Evolutionary conservation across 2,113 vertebrate genomes (phyloP), one percentile per base, ranked within the genome.

Genomic region (Halichoeres trimaculatus): DNA sequence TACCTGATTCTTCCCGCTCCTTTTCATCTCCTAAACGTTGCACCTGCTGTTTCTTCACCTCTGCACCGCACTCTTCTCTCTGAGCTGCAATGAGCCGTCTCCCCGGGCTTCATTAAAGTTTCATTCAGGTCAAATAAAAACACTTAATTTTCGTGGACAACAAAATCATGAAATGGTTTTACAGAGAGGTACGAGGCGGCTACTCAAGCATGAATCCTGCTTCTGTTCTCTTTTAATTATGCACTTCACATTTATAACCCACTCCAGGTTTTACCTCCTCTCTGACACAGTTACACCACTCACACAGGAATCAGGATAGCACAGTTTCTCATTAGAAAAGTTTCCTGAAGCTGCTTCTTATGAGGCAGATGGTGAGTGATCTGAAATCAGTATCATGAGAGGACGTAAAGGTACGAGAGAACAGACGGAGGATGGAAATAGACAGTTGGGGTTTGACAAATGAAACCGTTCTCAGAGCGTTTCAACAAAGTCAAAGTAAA

Each of bases 401-500:
- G 22, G 22, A 69, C 1, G 8, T 19, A 34, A 19, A 69, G 51
- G 30, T 75, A 36, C n/a, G 23, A 72, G 55, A 54, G 30, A 53
- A 36, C 34, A 51, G 41, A 56, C 41, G 41, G 34, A 53, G 54
- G 26, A 41, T 34, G n/a, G 41, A 70, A 45, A 43, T 24, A 47
- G 35, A 40, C 30, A 19, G 35, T 14, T 62, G 48, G 23, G 26
- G 9, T 57, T 50, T 67, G 73, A 54, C 9, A 35, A 47, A 47
- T 68, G 26, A 50, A 77, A 57, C 22, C 13, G 17, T 30, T 57
- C 14, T 51, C 5, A 5, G 10, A 47, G 22, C 35, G 6, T 45
- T 50, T 47, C 17, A 24, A 64, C 35, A 52, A 72, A 60, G 55
- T 54, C 61, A 55, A 56, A 55, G 38, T 58, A 40, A 58, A 74